Base-by-base conservation (phyloP, 2,113 vertebrate genomes). In the Percina caprodes region DNA sequence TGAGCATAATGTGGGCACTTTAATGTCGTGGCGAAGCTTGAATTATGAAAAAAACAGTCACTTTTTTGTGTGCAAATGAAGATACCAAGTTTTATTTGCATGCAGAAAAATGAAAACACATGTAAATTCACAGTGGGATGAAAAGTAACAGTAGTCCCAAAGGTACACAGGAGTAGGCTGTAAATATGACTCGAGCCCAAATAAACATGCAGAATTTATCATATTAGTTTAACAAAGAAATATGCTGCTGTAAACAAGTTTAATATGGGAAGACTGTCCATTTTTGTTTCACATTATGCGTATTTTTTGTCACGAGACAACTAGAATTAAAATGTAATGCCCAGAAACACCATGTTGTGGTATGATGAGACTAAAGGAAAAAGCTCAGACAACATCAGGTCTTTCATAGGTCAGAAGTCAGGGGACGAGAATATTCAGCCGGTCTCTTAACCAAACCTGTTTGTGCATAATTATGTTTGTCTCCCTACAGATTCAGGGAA, bases 51-150 rank as follows among this genome's bases (percentile, higher is more conserved):
- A 67, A 76, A 55, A 16, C 21, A 76, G 7, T n/a, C 39, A 4
- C 58, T 39, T 63, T 77, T 33, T 2, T 6, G 14, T 74, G 46
- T 45, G 35, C 10, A 69, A 78, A 72, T 72, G n/a, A 62, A 16
- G 9, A 55, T 0, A 8, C 0, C 42, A 13, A 0, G 54, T 45
- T 88, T 88, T 82, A 80, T 88, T 87, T 49, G 35, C 63, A 76
- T 49, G 16, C 24, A 83, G 68, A 74, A 65, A 73, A 86, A 15
- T 60, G 0, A 49, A 30, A 76, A 79, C 60, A 58, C 42, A 48
- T 83, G 13, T 52, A 52, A 72, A 67, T 80, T 87, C 86, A 90
- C 70, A 87, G 66, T 83, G 52, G 45, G 48, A 82, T 71, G 73
- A 69, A 55, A 48, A 79, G 74, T 66, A 89, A 79, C 74, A 84